Base-by-base conservation (phyloP, 2,113 vertebrate species). In the Mustela nigripes region DNA sequence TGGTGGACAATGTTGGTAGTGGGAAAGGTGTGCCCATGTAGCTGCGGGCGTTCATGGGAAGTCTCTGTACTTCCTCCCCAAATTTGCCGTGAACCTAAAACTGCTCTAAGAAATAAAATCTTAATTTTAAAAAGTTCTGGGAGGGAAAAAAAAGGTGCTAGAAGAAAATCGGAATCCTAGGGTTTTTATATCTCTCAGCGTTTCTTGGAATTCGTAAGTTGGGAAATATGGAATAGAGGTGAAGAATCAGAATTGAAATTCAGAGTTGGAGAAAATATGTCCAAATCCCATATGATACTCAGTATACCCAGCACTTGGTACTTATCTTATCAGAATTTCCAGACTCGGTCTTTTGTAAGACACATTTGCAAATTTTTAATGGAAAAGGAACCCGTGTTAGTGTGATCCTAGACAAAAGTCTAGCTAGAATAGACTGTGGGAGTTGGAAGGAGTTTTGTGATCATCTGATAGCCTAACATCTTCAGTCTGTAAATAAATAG, bases 131-230 rank as follows among this genome's bases (percentile, higher is more conserved):
- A 53, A 95, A 76, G 58, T 63, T 84, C 4, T 48, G 36, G 7
- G 45, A 42, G 36, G 45, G 48, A 15, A 21, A 22, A 26, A 45
- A 31, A 56, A 45, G 11, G 31, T 45, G 24, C 42, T 56, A 69
- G 21, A 56, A 67, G 71, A 19, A 92, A 48, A 79, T 71, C 5
- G 24, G 69, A 71, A 26, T 45, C 71, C 50, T 83, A 83, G 60
- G 56, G n/a, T 88, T 95, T 93, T 78, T 73, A 12, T 5, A 5
- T 82, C 4, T 91, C n/a, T 91, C 71, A 65, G 31, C 69, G 1
- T 91, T 94, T 94, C 63, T 94, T 65, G 42, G 33, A 89, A 58
- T 86, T 89, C 62, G 33, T 92, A 60, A 73, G 73, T 74, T 69
- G 58, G 18, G 31, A 69, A 89, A 83, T 73, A 48, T n/a, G 16